Evolutionary conservation across 2,797 vertebrate species (phyloP).

Genomic region (Trichosurus vulpecula): DNA sequence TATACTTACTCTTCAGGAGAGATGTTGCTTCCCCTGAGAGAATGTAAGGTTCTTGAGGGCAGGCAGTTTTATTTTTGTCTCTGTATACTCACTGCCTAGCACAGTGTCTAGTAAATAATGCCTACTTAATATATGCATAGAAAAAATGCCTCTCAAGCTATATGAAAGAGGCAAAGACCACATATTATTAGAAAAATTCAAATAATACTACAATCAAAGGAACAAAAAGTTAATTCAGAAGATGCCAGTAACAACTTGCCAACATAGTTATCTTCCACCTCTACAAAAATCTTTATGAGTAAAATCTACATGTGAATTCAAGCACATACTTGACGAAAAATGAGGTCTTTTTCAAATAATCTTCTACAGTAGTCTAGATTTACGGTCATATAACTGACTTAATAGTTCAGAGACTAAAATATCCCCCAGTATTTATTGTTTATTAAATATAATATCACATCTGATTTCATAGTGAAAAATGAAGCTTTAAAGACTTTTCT

Average conservation of each 20-base stretch:
- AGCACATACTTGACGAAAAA: not conserved
- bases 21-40: not conserved
- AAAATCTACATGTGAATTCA: not conserved
- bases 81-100: not conserved
- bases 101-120: not conserved
- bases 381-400: not conserved
- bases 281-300: not conserved
- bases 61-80: not conserved
- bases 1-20: not conserved
- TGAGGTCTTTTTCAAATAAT: not conserved
- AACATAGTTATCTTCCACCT: not conserved
- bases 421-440: not conserved
- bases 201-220: not conserved
- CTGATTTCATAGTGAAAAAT: not conserved
- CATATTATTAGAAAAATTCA: not conserved
- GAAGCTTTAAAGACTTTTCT: not conserved
- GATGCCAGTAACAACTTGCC: not conserved
- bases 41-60: not conserved
- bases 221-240: not conserved
- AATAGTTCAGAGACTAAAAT: not conserved
- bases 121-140: not conserved
- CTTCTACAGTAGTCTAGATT: not conserved
- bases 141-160: not conserved
- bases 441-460: not conserved
- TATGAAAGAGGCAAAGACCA: not conserved